Percentiles rank a stretch among this genome's conserved stretches.
Conservation (phyloP, 1,140 invertebrate genomes). For the Caligus rogercresseyi region DNA sequence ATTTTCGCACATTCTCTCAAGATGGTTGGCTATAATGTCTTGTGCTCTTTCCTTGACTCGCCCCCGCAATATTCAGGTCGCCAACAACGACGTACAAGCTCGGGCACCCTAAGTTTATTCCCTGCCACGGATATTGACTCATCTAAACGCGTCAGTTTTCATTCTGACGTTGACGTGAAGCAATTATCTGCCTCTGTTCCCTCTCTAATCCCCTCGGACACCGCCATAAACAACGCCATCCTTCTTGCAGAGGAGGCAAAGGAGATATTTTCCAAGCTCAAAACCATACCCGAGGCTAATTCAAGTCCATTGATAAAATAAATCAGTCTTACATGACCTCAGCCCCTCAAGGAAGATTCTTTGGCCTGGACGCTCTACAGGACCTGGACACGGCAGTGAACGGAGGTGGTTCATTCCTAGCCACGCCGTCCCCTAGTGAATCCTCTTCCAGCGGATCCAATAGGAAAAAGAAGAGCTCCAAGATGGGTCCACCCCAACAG, state of each 20-base stretch:
- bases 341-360: not conserved
- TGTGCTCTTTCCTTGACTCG: not conserved
- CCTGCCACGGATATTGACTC: slow-evolving; percentile 10
- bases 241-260: not conserved
- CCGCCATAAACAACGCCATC: slow-evolving; percentile 4
- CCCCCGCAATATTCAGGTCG: not conserved
- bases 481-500: not conserved
- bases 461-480: not conserved
- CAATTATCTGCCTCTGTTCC: slow-evolving; percentile 35
- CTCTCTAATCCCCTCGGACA: not conserved
- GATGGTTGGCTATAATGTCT: not conserved
- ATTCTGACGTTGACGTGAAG: slow-evolving; percentile 69
- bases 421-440: not conserved
- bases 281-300: not conserved
- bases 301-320: not conserved
- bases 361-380: slow-evolving; percentile 3
- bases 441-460: not conserved
- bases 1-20: not conserved
- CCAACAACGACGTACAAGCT: not conserved
- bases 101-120: not conserved
- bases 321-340: not conserved
- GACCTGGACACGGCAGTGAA: slow-evolving; percentile 12
- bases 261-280: not conserved
- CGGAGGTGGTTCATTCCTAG: not conserved
- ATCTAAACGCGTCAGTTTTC: slow-evolving; percentile 56